Evolutionary conservation across 2,888 invertebrate species (phyloP).

Genomic region (Brachyptera risi): DNA sequence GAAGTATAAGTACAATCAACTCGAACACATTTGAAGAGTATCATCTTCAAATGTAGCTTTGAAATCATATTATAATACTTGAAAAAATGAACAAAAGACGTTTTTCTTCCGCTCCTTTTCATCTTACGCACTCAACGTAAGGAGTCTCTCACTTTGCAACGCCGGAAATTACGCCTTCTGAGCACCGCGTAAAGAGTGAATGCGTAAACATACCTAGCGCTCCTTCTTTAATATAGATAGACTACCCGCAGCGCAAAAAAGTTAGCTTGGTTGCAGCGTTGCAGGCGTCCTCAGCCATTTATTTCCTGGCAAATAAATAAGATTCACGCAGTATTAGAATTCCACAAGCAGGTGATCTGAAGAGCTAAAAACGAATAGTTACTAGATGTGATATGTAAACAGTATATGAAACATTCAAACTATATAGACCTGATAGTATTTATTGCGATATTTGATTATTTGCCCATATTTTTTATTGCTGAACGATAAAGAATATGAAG

Average conservation of each 20-base stretch:
- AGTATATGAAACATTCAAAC: too few relatives aligned
- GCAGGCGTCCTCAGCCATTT: background rate
- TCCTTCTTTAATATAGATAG: background rate
- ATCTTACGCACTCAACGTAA: background rate
- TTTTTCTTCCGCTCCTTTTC: background rate
- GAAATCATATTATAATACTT: constrained; percentile 6
- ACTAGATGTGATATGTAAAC: too few relatives aligned
- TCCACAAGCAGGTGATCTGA: too few relatives aligned
- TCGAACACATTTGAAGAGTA: background rate
- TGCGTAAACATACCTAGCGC: constrained; percentile 1
- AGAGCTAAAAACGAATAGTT: too few relatives aligned
- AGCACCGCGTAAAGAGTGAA: background rate
- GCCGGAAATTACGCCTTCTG: constrained; percentile 16
- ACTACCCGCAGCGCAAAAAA: background rate
- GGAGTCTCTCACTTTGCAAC: background rate
- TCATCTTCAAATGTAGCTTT: constrained; percentile 10
- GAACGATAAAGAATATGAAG: too few relatives aligned
- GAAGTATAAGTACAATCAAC: too few relatives aligned
- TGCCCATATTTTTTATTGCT: too few relatives aligned
- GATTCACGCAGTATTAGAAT: too few relatives aligned
- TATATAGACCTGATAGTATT: too few relatives aligned
- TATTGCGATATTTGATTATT: too few relatives aligned
- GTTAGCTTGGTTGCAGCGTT: background rate
- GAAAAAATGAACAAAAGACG: constrained; percentile 4
- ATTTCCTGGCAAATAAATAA: too few relatives aligned